Base-by-base conservation (phyloP, 1,140 invertebrate genomes). In the Muscidifurax raptorellus region DNA sequence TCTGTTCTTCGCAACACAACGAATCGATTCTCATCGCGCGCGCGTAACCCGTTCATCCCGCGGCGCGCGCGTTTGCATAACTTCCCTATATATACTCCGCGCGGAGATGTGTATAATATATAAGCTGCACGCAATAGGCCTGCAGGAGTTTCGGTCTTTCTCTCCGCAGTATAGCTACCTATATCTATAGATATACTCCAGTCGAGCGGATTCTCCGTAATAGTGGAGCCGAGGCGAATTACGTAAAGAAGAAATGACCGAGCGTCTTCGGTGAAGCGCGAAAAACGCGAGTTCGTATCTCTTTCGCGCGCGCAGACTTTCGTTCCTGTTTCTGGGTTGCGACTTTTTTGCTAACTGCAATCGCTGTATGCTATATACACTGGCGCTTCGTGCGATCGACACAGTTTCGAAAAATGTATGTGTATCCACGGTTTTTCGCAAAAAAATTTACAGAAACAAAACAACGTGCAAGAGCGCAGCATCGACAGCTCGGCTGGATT, bases 171-270 rank as follows among this genome's bases (percentile, higher is more conserved):
- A 52, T 18, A n/a, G 52, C 52, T 22, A 22, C 22, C 15, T 18
- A n/a, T 22, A 18, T 59, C 22, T n/a, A 18, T 52, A 52, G 15
- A 12, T 22, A 18, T 52, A 5, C 47, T 12, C 47, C 18, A 59
- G 52, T 59, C 52, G 18, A n/a, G 52, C 6, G 52, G 52, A n/a
- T 59, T 59, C 52, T n/a, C 52, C 52, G 52, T 59, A 59, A 59
- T 59, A 59, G 4, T n/a, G 52, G 18, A 59, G 52, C 28, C 12
- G 27, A 69, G 28, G 52, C 3, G 15, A 69, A 69, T 69, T 69
- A 69, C 66, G 66, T 30, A 69, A 69, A 69, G 66, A 69, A 69
- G 66, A 69, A 69, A 69, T 27, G 66, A 69, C 66, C 66, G 27
- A 69, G 66, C 22, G 66, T 69, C 52, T 59, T 59, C 52, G 22